These are phyloP conservation scores for Pollimyrus isidori DNA, from an alignment of 2,113 vertebrate species.

Conservation along the genomic window DNA sequence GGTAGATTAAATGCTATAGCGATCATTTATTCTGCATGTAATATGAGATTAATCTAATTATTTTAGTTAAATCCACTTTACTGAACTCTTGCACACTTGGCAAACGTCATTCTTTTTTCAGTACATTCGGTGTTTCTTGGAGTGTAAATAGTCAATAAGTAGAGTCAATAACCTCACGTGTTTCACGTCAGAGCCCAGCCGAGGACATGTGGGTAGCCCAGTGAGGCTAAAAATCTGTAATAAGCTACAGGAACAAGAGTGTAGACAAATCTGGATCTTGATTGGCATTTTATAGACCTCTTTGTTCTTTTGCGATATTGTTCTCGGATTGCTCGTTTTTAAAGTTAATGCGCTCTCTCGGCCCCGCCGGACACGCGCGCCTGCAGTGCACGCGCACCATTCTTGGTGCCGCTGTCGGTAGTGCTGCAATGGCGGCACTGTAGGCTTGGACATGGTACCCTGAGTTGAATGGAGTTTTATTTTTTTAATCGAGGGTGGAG, in stretches of 20 bases:
- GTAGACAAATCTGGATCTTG: not conserved
- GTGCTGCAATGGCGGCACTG: conserved; percentile 59
- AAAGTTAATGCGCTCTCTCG: not conserved
- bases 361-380: not conserved
- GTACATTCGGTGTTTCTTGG: not conserved
- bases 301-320: not conserved
- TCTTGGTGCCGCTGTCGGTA: conserved; percentile 44
- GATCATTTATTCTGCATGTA: not conserved
- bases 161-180: not conserved
- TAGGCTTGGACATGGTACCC: conserved; percentile 33
- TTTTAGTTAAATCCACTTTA: not conserved
- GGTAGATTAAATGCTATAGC: not conserved
- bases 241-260: not conserved
- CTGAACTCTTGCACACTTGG: not conserved
- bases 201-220: not conserved
- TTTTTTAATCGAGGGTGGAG: not conserved
- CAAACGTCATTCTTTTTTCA: not conserved
- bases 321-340: not conserved
- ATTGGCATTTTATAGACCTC: not conserved
- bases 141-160: not conserved
- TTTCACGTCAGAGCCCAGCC: not conserved
- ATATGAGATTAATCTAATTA: not conserved
- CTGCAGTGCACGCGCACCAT: conserved; percentile 39
- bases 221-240: not conserved
- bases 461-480: conserved; percentile 56